Evolutionary conservation across 2,113 vertebrate genomes (phyloP), one percentile per base, ranked within the genome.

Genomic region (Calypte anna): DNA sequence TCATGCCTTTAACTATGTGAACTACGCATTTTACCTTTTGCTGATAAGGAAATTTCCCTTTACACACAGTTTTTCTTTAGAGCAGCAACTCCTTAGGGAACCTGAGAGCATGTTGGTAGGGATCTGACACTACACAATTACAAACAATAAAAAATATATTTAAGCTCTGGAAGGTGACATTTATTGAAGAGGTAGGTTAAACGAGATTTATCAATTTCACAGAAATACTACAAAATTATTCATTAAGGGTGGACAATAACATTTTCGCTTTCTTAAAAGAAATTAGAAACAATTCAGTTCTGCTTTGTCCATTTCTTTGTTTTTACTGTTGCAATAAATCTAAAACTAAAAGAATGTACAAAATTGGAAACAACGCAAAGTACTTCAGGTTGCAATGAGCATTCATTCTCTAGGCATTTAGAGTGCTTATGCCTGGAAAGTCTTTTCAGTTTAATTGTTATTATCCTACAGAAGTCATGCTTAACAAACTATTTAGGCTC

Each of bases 121-220:
- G 28, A 64, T 78, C 40, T 75, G 66, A 66, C 57, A 84, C 27
- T 40, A 51, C 16, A 25, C 8, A 6, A 89, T 61, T 80, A 19
- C 31, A 79, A 92, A 69, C 64, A 92, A 81, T 66, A 88, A 81
- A 87, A 82, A 46, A 62, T 70, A 82, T 28, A 91, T 55, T 90
- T 78, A 82, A 15, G 68, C 40, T 83, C 69, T 62, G 33, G 58
- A 85, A 80, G 17, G 77, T 79, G 85, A 75, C 54, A 73, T 72
- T 93, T 95, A 94, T 50, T 80, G 90, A 96, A 94, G 75, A 91
- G 44, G 51, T 9, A 84, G 36, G 83, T 87, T 91, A 93, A 79
- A 91, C 73, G 9, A 86, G 50, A 95, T 93, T 58, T 62, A 93
- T 86, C 80, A 94, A 0, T 94, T 96, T 95, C 92, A 83, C 17